phyloP scores from a whole-genome alignment of 2,113 vertebrate species.

The Cynoglossus semilaevis region DNA sequence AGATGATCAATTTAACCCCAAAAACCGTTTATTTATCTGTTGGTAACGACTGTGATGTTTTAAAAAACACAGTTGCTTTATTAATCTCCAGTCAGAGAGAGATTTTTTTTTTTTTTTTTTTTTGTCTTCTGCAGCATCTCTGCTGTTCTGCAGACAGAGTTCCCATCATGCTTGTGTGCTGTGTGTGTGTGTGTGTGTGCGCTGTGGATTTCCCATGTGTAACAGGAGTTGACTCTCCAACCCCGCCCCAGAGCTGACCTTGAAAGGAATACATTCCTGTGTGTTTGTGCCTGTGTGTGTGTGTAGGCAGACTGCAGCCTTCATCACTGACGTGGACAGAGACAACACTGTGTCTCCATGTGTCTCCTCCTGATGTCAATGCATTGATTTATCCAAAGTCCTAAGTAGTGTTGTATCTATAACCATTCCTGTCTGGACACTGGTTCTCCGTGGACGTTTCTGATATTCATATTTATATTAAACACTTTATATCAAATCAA shows the following conservation, averaged over 20 bases:
- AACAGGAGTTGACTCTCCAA: constrained; percentile 58
- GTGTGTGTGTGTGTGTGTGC: not conserved
- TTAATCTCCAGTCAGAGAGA: constrained; percentile 1
- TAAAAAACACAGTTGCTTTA: constrained; percentile 2
- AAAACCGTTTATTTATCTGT: too few relatives aligned
- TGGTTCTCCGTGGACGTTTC: too few relatives aligned
- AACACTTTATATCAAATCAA: too few relatives aligned
- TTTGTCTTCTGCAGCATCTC: not conserved
- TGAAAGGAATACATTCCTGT: constrained; percentile 55
- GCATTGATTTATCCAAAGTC: not conserved
- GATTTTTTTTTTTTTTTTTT: constrained; percentile 10
- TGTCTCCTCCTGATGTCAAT: not conserved
- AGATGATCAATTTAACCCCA: too few relatives aligned
- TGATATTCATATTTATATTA: too few relatives aligned
- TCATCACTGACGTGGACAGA: constrained; percentile 19
- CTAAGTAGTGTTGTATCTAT: not conserved
- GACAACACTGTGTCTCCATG: constrained; percentile 13
- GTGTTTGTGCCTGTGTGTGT: constrained; percentile 17
- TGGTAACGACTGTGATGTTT: too few relatives aligned
- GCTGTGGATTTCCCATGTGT: constrained; percentile 44
- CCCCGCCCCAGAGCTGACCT: constrained; percentile 55
- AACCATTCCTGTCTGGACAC: too few relatives aligned
- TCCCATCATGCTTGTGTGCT: constrained; percentile 18
- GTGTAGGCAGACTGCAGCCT: constrained; percentile 7
- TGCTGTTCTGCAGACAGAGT: constrained; percentile 16